These are phyloP conservation scores for Sebastiscus albofasciatus DNA, from an alignment of 2,797 vertebrate genomes.

Conservation along the genomic window DNA sequence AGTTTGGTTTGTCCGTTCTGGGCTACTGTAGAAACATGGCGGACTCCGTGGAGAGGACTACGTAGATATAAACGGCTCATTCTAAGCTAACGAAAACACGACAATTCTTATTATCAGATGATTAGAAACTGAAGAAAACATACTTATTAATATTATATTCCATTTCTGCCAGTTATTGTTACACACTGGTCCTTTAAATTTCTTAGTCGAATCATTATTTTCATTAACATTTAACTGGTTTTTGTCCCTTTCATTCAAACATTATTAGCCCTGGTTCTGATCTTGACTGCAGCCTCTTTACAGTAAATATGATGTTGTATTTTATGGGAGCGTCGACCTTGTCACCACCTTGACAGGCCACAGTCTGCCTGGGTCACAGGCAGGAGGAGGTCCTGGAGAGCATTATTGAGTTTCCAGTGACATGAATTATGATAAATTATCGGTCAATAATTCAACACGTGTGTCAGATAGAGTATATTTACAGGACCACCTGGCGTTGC, in stretches of 20 bases:
- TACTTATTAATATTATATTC: no score
- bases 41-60: fast-evolving
- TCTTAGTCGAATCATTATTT: background rate
- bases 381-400: slow-evolving; percentile 58
- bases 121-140: no score
- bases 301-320: background rate
- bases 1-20: no score
- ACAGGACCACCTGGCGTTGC: slow-evolving; percentile 89
- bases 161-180: no score
- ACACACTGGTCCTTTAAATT: background rate
- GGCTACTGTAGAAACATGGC: no score
- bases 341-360: slow-evolving; percentile 41
- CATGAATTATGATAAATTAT: slow-evolving; percentile 97
- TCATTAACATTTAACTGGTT: background rate
- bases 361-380: slow-evolving; percentile 40
- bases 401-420: slow-evolving; percentile 89
- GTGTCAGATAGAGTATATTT: slow-evolving; percentile 90
- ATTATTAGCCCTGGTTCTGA: background rate
- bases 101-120: no score
- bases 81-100: no score
- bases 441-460: slow-evolving; percentile 95
- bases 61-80: no score
- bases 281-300: background rate
- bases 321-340: slow-evolving; percentile 39
- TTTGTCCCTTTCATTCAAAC: background rate